Evolutionary conservation across 2,888 invertebrate species (phyloP).

Genomic region (Macaria notata): DNA sequence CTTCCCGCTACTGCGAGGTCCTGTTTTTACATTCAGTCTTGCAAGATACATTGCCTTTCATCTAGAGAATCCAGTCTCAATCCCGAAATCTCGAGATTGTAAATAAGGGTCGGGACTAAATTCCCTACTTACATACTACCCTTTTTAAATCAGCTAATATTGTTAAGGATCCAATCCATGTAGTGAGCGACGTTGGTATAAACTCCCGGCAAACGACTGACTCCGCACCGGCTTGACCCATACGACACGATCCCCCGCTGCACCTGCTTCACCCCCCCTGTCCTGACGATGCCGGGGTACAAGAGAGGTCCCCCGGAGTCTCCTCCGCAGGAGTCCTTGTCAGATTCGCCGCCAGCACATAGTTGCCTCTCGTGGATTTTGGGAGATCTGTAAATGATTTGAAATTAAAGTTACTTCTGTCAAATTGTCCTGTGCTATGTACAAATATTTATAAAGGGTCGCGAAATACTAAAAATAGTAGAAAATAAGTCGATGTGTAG

Average conservation of each 20-base stretch:
- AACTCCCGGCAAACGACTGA: constrained; percentile 79
- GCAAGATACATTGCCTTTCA: no score
- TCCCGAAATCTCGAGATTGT: no score
- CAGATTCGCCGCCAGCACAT: constrained; percentile 78
- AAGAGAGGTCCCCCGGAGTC: constrained; percentile 87
- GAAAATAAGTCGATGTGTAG: no score
- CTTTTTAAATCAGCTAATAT: constrained; percentile 36
- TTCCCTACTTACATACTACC: no score
- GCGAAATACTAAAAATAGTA: no score
- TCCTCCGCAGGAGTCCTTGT: constrained; percentile 84
- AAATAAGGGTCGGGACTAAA: no score
- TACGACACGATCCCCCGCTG: constrained; percentile 84
- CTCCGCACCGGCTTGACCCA: constrained; percentile 78
- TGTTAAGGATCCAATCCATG: constrained; percentile 83
- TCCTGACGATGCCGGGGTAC: constrained; percentile 53
- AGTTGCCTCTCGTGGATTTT: constrained; percentile 71
- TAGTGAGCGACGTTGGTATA: constrained; percentile 82
- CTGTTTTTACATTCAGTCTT: no score
- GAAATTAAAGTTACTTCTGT: no score
- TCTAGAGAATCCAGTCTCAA: no score
- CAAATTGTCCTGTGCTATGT: no score
- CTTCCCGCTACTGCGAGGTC: no score
- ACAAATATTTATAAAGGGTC: no score
- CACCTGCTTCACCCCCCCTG: constrained; percentile 69
- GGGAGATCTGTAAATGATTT: constrained; percentile 35